Percentiles rank a stretch among this genome's conserved stretches.
These are phyloP conservation scores for Melolontha melolontha DNA, from an alignment of 2,888 invertebrate genomes.

Conservation along the genomic window DNA sequence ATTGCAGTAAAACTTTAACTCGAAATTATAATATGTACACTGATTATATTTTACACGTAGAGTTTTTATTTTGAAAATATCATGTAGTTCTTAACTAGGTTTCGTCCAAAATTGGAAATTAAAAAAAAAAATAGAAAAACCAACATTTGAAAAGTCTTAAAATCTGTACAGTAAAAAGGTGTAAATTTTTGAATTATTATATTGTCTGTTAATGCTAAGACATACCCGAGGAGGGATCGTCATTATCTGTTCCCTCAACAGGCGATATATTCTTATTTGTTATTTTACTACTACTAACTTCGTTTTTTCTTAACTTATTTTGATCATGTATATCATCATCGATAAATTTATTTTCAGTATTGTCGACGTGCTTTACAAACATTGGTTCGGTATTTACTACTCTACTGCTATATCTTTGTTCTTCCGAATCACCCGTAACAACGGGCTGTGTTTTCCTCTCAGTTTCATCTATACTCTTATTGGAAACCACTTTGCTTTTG, in stretches of 20 bases:
- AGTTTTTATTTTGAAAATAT: conserved; percentile 34
- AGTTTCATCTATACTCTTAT: conserved; percentile 62
- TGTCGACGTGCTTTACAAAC: conserved; percentile 63
- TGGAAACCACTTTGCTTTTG: conserved; percentile 61
- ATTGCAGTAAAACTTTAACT: background rate
- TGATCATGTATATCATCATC: conserved; percentile 41
- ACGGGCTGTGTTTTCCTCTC: conserved; percentile 63
- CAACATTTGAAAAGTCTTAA: conserved; percentile 37
- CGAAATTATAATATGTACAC: conserved; percentile 6
- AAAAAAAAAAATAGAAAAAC: conserved; percentile 7
- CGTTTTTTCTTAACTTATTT: conserved; percentile 12
- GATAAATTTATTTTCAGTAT: conserved; percentile 46
- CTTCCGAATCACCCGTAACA: conserved; percentile 62
- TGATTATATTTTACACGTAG: conserved; percentile 1
- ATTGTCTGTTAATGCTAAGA: conserved; percentile 61
- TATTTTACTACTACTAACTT: conserved; percentile 37
- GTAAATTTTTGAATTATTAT: conserved; percentile 1
- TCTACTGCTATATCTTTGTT: conserved; percentile 63
- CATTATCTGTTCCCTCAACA: conserved; percentile 59
- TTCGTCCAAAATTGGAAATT: background rate
- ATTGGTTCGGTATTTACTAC: conserved; percentile 65
- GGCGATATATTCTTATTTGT: conserved; percentile 28
- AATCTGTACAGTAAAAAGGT: conserved; percentile 39
- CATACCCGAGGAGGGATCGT: conserved; percentile 67
- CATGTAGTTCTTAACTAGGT: conserved; percentile 17